Base-by-base conservation (phyloP, 2,888 invertebrate species). In the Acleris emargana region DNA sequence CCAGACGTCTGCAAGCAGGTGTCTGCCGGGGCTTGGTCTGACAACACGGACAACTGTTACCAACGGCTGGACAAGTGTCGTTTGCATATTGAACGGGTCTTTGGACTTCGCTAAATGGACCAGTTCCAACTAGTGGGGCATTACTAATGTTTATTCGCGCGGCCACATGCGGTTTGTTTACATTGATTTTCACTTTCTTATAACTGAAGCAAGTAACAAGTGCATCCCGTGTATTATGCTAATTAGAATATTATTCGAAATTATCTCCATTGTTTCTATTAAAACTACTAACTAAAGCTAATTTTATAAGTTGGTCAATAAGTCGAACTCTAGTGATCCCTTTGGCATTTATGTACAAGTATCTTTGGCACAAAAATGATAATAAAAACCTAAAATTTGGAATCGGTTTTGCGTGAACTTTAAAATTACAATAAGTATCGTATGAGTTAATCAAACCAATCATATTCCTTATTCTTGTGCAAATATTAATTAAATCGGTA, bases 1-100 rank as follows among this genome's bases (percentile, higher is more conserved):
- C 50, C 58, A 67, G 62, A 58, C 57, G 28, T 67, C 58, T 69
- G 61, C 69, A 61, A 62, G 66, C 67, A 67, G 64, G 67, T 69
- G 64, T 67, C 61, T 59, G 57, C 13, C 20, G 51, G 64, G 66
- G 61, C 66, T 66, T 66, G 66, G 57, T 66, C 60, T 32, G 38
- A 13, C 32, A 32, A 11, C 49, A 66, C 9, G 9, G 32, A 32
- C 62, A 59, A 47, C 54, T 61, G 53, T 57, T 63, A 59, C 53
- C 52, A 59, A 58, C 54, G 43, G 64, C 45, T 57, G 49, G 58
- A 50, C 13, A 32, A 45, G 57, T 64, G 53, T 64, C 57, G 62
- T 67, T 70, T 70, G 62, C 67, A 68, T 68, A 64, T 62, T 62
- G 22, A 64, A 66, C 54, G 58, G 28, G 22, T 28, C 45, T 51